These are phyloP conservation scores for Pangasius larnaudii DNA, from an alignment of 2,797 vertebrate species.

Conservation along the genomic window DNA sequence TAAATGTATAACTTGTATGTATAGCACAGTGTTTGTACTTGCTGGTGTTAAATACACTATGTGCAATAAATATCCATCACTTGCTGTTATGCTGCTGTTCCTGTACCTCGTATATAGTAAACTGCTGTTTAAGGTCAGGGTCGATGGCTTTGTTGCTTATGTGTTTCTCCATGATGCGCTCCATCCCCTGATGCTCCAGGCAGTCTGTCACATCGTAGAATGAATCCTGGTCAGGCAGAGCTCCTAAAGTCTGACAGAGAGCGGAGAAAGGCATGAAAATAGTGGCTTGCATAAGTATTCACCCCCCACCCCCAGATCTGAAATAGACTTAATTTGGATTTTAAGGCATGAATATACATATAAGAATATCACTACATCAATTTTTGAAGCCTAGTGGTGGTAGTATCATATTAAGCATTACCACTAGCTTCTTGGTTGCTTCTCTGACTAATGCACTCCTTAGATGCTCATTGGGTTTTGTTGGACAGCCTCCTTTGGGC, in stretches of 20 bases:
- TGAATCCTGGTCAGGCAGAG: slow-evolving; percentile 92
- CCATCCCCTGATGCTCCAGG: slow-evolving; percentile 91
- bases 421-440: not conserved
- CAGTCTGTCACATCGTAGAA: slow-evolving; percentile 93
- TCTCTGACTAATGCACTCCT: not conserved
- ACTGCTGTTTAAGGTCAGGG: slow-evolving; percentile 84
- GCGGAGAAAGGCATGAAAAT: not conserved
- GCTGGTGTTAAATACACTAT: not conserved
- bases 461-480: not conserved
- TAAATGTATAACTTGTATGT: not conserved
- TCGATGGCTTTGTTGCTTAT: slow-evolving; percentile 78
- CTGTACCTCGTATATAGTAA: slow-evolving; percentile 86
- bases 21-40: not conserved
- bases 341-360: not conserved
- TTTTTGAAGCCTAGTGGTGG: not conserved
- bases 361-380: no score
- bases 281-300: not conserved
- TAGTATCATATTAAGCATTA: not conserved
- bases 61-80: not conserved
- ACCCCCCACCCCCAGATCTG: not conserved
- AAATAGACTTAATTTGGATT: not conserved
- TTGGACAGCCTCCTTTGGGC: not conserved
- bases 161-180: slow-evolving; percentile 82
- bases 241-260: slow-evolving; percentile 79
- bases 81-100: not conserved